phyloP scores from a whole-genome alignment of 2,113 vertebrate genomes.

The Todiramphus saurophagus region DNA sequence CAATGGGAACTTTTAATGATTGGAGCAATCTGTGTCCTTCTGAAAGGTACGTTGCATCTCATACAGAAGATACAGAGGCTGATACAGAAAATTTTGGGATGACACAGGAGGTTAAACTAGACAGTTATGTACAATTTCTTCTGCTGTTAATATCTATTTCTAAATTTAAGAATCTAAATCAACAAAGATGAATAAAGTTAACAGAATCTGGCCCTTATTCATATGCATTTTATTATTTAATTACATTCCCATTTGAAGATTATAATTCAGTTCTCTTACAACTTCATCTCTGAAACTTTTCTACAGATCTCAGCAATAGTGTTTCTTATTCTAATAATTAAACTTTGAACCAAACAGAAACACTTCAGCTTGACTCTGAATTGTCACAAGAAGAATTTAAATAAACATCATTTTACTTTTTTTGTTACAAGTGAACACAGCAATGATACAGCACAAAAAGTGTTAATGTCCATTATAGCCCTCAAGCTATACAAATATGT shows the following conservation, averaged over 20 bases:
- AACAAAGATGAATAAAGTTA: neutral
- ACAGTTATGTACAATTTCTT: neutral
- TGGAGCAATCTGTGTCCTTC: neutral
- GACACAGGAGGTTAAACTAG: neutral
- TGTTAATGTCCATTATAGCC: neutral
- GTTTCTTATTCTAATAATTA: neutral
- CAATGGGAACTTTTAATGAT: neutral
- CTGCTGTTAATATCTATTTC: neutral
- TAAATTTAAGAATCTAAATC: neutral
- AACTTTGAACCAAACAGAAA: neutral
- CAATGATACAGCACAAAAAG: neutral
- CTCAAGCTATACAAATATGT: neutral
- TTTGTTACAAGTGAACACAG: neutral
- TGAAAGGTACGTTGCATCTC: neutral
- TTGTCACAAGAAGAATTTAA: neutral
- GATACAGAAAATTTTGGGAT: neutral
- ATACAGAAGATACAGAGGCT: neutral
- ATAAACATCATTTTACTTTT: neutral
- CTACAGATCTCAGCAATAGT: neutral
- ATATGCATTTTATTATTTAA: conserved; percentile 23
- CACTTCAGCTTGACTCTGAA: neutral
- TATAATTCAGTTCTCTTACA: neutral
- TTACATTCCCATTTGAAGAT: neutral
- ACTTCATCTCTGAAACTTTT: neutral
- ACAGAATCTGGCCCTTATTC: neutral